Evolutionary conservation across 2,113 vertebrate genomes (phyloP), one percentile per base, ranked within the genome.

Genomic region (Ammodytes dubius): DNA sequence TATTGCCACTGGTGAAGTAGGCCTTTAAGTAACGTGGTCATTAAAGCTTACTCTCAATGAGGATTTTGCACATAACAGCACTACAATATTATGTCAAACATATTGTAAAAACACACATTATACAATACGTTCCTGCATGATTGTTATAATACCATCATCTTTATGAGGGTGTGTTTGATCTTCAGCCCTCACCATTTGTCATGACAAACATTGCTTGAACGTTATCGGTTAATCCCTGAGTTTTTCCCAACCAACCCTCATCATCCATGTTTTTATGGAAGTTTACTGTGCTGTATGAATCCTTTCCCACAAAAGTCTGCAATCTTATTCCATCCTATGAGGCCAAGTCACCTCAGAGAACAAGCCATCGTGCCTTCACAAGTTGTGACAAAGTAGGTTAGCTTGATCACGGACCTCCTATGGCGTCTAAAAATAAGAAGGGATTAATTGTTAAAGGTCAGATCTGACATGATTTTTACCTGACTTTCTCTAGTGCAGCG

Each of bases 371-470:
- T 82, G 70, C 74, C 80, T 60, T 89, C 74, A 72, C 65, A 69
- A 66, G 56, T 56, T 47, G 47, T 63, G 65, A 58, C 79, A 89
- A 93, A 93, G 83, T 92, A 90, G 92, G 92, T 87, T 93, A 94
- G 71, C 88, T 80, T 57, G 74, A 87, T 86, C 65, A 45, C 77
- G 69, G 68, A 77, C 83, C 53, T 83, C 82, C 87, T 79, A 59
- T 79, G 74, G 83, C 69, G 79, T 92, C 92, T 94, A 95, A 95
- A 94, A 94, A 94, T 94, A 94, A 87, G 71, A 67, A 60, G 82
- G 88, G 90, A 93, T 94, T 94, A 94, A 94, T 94, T 94, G 88
- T 83, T 81, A 91, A 94, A 95, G 92, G 92, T 94, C 93, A 93
- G 80, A 90, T 91, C 88, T 91, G 91, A 92, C 88, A 91, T 83